Evolutionary conservation across 35 echinoderm and acorn worm genomes (phyloP).

Genomic region (Lytechinus variegatus): DNA sequence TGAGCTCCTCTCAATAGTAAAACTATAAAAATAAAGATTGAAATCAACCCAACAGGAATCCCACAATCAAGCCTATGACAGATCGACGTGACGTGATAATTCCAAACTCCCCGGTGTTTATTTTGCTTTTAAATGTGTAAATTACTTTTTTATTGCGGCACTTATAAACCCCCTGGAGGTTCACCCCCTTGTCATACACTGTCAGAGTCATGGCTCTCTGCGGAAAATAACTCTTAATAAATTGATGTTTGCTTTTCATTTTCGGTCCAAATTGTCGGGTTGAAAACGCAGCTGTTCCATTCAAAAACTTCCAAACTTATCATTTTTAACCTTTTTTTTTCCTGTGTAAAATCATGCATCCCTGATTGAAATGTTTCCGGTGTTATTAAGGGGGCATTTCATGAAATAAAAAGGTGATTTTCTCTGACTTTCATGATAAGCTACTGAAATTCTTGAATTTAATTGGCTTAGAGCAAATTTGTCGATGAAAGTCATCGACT

Average conservation of each 20-base stretch:
- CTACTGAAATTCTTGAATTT: no score
- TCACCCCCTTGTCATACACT: background rate
- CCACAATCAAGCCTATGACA: background rate
- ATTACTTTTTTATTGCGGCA: background rate
- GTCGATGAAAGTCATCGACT: no score
- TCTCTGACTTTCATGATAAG: no score
- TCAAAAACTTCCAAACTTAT: background rate
- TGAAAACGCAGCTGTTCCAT: background rate
- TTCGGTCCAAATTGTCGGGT: background rate
- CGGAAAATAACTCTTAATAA: slow-evolving; percentile 14
- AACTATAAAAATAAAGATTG: no score
- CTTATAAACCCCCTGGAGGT: background rate
- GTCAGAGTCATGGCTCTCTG: background rate
- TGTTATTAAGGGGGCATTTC: background rate
- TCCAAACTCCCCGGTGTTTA: background rate
- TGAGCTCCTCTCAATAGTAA: no score
- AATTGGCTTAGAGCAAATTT: no score
- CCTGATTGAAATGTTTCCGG: background rate
- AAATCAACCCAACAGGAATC: background rate
- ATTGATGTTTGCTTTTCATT: background rate
- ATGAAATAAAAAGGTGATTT: no score
- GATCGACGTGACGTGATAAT: background rate
- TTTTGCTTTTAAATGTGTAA: background rate
- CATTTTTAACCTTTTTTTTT: background rate
- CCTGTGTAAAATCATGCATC: background rate